Percentiles rank a stretch among this genome's conserved stretches.
Conservation (phyloP, 2,888 invertebrate genomes). For the Peribatodes rhomboidaria region DNA sequence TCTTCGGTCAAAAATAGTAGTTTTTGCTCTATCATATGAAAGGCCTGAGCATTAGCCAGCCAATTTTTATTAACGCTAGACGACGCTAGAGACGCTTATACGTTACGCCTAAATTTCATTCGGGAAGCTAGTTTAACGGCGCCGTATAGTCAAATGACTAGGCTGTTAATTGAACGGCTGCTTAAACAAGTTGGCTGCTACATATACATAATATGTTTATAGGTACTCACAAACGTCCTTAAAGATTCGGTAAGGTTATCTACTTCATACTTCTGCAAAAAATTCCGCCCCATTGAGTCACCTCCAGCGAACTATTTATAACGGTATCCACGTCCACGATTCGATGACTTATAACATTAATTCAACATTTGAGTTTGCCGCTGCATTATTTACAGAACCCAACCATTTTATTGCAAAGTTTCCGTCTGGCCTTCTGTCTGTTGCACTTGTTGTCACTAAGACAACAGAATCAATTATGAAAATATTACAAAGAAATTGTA, state of each 20-base stretch:
- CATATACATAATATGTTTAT: neutral
- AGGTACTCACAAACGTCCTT: neutral
- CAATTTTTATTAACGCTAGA: no score
- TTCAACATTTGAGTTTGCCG: slow-evolving; percentile 11
- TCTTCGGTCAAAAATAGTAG: no score
- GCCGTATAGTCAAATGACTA: no score
- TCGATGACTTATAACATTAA: slow-evolving; percentile 22
- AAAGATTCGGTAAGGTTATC: slow-evolving; percentile 21
- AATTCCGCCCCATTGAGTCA: slow-evolving; percentile 25
- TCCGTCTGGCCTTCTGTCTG: neutral
- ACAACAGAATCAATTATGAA: no score
- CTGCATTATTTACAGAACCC: slow-evolving; percentile 4
- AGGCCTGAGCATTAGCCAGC: no score
- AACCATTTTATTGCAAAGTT: neutral
- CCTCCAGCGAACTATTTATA: slow-evolving; percentile 22
- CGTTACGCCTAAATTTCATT: no score
- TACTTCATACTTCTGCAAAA: slow-evolving; percentile 15
- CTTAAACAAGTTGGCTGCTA: no score
- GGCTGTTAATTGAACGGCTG: no score
- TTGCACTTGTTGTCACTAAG: neutral
- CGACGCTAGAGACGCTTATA: no score
- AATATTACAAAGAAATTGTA: neutral
- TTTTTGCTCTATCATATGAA: no score
- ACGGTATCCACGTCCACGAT: slow-evolving; percentile 2
- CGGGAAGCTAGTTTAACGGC: no score